Conservation (phyloP, 2,113 vertebrate genomes). For the Poecilia latipinna region DNA sequence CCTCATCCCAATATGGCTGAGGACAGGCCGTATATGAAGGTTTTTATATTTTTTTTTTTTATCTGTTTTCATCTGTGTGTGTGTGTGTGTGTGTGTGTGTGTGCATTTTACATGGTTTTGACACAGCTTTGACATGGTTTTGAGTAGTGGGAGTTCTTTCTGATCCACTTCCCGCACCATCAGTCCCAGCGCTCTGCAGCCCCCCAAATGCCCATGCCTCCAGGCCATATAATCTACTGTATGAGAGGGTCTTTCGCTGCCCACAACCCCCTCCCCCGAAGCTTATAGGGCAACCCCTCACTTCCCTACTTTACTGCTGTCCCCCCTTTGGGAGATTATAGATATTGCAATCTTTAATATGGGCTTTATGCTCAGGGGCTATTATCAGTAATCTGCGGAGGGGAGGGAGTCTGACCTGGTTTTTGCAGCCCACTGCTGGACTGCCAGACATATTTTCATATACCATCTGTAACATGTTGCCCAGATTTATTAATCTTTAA, state of each 20-base stretch:
- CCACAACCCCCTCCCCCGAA: conserved; percentile 48
- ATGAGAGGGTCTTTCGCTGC: conserved; percentile 60
- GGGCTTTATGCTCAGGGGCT: conserved; percentile 81
- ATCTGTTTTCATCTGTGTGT: conserved; percentile 26
- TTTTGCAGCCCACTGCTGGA: conserved; percentile 72
- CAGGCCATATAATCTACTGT: conserved; percentile 75
- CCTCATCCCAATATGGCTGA: conserved; percentile 56
- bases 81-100: conserved; percentile 1
- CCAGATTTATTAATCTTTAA: conserved; percentile 62
- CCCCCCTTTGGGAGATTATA: conserved; percentile 82
- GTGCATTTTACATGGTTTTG: conserved; percentile 55
- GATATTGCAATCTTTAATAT: conserved; percentile 85
- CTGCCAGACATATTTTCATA: conserved; percentile 74
- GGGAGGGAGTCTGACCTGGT: conserved; percentile 78
- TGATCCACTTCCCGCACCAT: conserved; percentile 70
- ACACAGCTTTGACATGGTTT: conserved; percentile 39
- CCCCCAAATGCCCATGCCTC: conserved; percentile 57
- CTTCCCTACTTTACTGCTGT: conserved; percentile 73
- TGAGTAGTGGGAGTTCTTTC: conserved; percentile 68
- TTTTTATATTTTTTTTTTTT: not conserved
- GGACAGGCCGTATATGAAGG: conserved; percentile 23
- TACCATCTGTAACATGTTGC: conserved; percentile 76
- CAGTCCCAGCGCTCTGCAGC: conserved; percentile 51
- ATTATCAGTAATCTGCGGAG: conserved; percentile 81
- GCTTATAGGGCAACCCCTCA: conserved; percentile 76